Conservation (phyloP, 2,888 invertebrate genomes). For the Lepidocyrtoides sp. region DNA sequence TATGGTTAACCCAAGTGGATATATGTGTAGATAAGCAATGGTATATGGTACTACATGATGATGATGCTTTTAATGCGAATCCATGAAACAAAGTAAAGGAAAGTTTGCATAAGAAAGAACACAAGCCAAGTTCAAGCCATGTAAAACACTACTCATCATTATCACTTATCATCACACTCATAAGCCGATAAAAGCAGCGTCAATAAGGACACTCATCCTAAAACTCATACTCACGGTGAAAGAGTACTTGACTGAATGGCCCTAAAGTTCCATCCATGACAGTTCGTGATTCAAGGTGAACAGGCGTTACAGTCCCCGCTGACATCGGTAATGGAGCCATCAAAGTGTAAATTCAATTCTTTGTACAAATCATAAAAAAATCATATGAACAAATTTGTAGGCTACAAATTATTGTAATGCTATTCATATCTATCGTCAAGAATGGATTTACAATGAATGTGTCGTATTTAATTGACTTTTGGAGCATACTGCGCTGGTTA, state of each 20-base stretch:
- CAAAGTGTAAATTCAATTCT: slow-evolving; percentile 16
- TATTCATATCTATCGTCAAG: too few relatives aligned
- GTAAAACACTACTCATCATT: neutral
- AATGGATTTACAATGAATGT: too few relatives aligned
- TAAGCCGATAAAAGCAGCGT: neutral
- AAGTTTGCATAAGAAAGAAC: neutral
- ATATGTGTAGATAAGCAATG: too few relatives aligned
- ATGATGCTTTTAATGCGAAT: too few relatives aligned
- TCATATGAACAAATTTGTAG: neutral
- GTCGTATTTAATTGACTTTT: too few relatives aligned
- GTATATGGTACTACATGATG: too few relatives aligned
- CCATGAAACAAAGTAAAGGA: too few relatives aligned
- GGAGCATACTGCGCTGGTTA: too few relatives aligned
- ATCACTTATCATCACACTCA: neutral
- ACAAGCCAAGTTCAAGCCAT: neutral
- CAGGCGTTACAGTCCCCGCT: slow-evolving; percentile 32
- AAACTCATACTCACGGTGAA: slow-evolving; percentile 61
- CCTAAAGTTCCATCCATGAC: slow-evolving; percentile 54
- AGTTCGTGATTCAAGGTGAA: slow-evolving; percentile 13
- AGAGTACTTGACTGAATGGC: slow-evolving; percentile 62
- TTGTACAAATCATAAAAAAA: neutral
- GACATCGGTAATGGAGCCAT: slow-evolving; percentile 48
- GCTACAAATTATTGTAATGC: too few relatives aligned
- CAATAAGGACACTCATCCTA: slow-evolving; percentile 23
- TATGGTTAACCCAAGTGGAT: too few relatives aligned